Evolutionary conservation across 1,140 invertebrate genomes (phyloP).

Genomic region (Theocolax elegans): DNA sequence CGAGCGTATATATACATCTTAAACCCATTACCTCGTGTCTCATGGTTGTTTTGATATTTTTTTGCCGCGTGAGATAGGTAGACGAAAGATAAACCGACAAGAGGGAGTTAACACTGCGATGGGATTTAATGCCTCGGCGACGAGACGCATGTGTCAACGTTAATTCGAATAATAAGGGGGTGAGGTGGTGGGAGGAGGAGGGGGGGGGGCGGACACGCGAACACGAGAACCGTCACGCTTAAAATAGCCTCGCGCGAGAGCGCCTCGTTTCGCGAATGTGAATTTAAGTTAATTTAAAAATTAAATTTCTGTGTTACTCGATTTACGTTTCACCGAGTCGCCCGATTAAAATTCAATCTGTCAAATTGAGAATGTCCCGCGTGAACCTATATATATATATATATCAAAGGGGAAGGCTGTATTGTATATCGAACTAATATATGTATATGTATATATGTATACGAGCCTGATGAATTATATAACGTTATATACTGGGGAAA

Average conservation of each 20-base stretch:
- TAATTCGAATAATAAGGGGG: constrained; percentile 32
- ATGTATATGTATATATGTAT: too few relatives aligned
- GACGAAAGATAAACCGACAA: too few relatives aligned
- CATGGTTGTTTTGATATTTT: neutral
- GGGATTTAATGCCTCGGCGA: constrained; percentile 2
- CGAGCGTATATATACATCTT: neutral
- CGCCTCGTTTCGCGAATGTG: too few relatives aligned
- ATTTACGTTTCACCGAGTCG: constrained; percentile 24
- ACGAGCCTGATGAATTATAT: too few relatives aligned
- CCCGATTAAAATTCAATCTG: constrained; percentile 24
- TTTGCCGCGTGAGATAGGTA: neutral
- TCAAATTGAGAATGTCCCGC: too few relatives aligned
- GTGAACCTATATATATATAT: too few relatives aligned
- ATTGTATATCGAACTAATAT: too few relatives aligned
- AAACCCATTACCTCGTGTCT: neutral
- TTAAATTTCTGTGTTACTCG: constrained; percentile 19
- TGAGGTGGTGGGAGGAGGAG: too few relatives aligned
- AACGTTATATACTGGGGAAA: too few relatives aligned
- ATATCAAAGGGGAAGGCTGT: too few relatives aligned
- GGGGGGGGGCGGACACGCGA: neutral
- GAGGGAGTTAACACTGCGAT: neutral
- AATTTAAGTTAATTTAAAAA: constrained; percentile 34
- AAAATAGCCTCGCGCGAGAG: constrained; percentile 16
- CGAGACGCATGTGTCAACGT: constrained; percentile 15
- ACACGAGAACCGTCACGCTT: neutral